Base-by-base conservation (phyloP, 2,888 invertebrate genomes). In the Apamea sordens region DNA sequence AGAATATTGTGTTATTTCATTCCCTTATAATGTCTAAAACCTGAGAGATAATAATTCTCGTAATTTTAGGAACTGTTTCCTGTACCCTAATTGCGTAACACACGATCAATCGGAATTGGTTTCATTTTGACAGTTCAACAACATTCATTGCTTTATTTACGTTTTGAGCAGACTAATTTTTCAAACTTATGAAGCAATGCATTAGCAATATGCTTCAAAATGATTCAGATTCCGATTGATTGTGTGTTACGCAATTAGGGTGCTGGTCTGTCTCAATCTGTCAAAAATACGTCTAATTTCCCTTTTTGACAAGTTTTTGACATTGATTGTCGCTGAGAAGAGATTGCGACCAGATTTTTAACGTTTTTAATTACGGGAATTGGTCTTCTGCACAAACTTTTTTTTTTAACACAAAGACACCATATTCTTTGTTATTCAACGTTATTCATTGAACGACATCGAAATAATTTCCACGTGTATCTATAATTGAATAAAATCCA, bases 401-500 rank as follows among this genome's bases (percentile, higher is more conserved):
- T 36, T 47, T 72, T 24, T 1, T 28, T 11, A 28, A 1, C 21
- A 36, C n/a, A 15, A 72, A 36, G 10, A 10, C 15, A 15, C 1
- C 10, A 70, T 5, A 36, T 71, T n/a, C 2, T n/a, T 24, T 24
- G 32, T 24, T 44, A 44, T 44, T 41, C 10, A 32, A 10, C 24
- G n/a, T 44, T 24, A 53, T 75, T 56, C 5, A 8, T 32, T 24
- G 15, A 41, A 24, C 7, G 13, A 18, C 41, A 24, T 4, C 13
- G 6, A 53, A 65, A 59, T 0, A 21, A 67, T 24, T 10, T 18
- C 24, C 4, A 63, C 13, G 18, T 11, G 50, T 75, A 47, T 24
- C 50, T n/a, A 15, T 68, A 77, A 64, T 74, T 53, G 18, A 61
- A 72, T 64, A 32, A 74, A 24, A 53, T 15, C 8, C 32, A 64